Evolutionary conservation across 64 coral and sea anemone species (phyloP).

Genomic region (Montipora efflorescens): DNA sequence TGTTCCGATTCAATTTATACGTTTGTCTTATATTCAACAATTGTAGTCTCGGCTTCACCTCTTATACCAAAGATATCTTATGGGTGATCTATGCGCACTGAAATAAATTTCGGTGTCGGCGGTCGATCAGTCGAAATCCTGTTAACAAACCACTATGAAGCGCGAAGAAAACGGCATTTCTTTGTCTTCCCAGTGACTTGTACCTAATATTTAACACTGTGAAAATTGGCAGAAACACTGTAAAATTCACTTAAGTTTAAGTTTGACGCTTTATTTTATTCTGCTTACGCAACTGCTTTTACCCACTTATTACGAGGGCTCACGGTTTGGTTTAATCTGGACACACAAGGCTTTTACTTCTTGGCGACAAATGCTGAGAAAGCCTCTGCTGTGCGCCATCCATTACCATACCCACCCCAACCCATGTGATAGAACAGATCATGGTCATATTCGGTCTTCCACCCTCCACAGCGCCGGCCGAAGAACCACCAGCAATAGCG

Average conservation of each 20-base stretch:
- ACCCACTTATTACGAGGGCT: not conserved
- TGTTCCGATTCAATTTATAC: not conserved
- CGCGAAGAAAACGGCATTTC: not conserved
- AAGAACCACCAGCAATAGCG: constrained; percentile 6
- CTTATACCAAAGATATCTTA: not conserved
- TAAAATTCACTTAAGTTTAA: not conserved
- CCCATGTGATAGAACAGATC: constrained; percentile 36
- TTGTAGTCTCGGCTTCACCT: not conserved
- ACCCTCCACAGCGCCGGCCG: not conserved
- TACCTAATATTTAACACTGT: not conserved
- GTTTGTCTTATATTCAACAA: not conserved
- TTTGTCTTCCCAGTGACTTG: not conserved
- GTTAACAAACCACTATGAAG: not conserved
- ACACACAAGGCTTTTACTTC: not conserved
- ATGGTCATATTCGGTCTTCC: not conserved
- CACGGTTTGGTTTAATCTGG: not conserved
- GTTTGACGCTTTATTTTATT: not conserved
- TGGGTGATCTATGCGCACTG: not conserved
- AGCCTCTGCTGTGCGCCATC: constrained; percentile 20
- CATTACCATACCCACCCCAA: constrained; percentile 30
- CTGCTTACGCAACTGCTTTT: not conserved
- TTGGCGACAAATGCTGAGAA: not conserved
- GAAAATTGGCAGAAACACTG: not conserved
- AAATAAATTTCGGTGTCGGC: not conserved
- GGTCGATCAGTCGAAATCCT: not conserved